Base-by-base conservation (phyloP, 2,888 invertebrate species). In the Neoascia interrupta region DNA sequence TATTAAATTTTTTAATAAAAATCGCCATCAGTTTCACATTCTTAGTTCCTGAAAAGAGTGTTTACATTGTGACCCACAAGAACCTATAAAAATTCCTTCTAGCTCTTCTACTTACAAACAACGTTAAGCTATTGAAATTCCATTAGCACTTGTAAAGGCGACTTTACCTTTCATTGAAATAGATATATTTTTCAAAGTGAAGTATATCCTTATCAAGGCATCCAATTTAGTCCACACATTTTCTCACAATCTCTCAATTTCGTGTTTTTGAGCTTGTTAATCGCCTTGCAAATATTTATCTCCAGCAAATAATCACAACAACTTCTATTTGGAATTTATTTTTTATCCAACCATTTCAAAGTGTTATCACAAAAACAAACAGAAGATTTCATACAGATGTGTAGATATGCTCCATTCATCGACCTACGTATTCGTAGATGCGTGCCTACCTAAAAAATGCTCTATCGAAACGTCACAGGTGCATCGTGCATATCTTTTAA, bases 211-310 rank as follows among this genome's bases (percentile, higher is more conserved):
- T n/a, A n/a, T n/a, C n/a, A n/a, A n/a, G n/a, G n/a, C n/a, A 37
- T 16, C 21, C 26, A 18, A 26, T 28, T 26, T 10, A 18, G 28
- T 39, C 39, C 39, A 4, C 1, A 5, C 18, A 16, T 28, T 56
- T 41, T 56, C 56, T 41, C 1, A 10, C 26, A 34, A 49, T 19
- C 3, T n/a, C 13, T 23, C 26, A 51, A 28, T 43, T 31, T 8
- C 21, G 13, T 21, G 18, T 21, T 43, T 21, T n/a, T n/a, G n/a
- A n/a, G 10, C 26, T 10, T 8, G 26, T 26, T 37, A 49, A 69
- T 69, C 49, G 23, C 13, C 34, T 1, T 18, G 69, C 51, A 60
- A 69, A 60, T 58, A 58, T 60, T 58, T 68, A 68, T 26, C 49
- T 23, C 16, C 4, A 34, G 16, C 41, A 58, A 58, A 60, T 68